Evolutionary conservation across 2,113 vertebrate species (phyloP).

Genomic region (Aramus guarauna): DNA sequence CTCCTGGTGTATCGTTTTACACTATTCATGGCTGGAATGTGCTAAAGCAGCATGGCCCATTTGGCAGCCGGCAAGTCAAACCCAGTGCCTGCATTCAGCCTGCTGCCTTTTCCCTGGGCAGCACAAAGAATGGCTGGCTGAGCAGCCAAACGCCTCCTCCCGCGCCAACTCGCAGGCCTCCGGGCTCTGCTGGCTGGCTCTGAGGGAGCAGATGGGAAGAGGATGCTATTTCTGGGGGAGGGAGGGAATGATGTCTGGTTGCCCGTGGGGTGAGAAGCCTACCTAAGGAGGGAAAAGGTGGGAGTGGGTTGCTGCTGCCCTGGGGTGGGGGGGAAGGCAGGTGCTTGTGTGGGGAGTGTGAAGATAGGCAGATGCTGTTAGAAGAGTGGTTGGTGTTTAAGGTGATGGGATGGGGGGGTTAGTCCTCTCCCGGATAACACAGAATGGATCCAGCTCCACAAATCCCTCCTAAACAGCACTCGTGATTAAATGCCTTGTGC

Average conservation of each 20-base stretch:
- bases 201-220: not conserved
- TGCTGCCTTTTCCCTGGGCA: not conserved
- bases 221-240: not conserved
- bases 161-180: rapidly evolving
- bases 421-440: not conserved
- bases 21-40: slow-evolving; percentile 9
- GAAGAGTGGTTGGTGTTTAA: not conserved
- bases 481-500: not conserved
- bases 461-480: not conserved
- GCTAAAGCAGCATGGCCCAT: slow-evolving; percentile 20
- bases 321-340: not conserved
- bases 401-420: not conserved
- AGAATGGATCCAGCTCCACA: not conserved
- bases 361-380: not conserved
- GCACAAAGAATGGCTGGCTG: not conserved
- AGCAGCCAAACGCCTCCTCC: not conserved
- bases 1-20: slow-evolving; percentile 3
- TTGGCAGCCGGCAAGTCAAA: not conserved
- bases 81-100: not conserved
- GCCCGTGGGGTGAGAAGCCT: not conserved
- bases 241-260: not conserved
- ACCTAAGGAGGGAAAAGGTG: not conserved
- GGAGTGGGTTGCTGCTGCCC: not conserved
- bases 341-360: not conserved
- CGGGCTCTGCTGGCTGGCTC: not conserved